Evolutionary conservation across 1,140 invertebrate species (phyloP), one percentile per base, ranked within the genome.

Genomic region (Sitophilus oryzae): DNA sequence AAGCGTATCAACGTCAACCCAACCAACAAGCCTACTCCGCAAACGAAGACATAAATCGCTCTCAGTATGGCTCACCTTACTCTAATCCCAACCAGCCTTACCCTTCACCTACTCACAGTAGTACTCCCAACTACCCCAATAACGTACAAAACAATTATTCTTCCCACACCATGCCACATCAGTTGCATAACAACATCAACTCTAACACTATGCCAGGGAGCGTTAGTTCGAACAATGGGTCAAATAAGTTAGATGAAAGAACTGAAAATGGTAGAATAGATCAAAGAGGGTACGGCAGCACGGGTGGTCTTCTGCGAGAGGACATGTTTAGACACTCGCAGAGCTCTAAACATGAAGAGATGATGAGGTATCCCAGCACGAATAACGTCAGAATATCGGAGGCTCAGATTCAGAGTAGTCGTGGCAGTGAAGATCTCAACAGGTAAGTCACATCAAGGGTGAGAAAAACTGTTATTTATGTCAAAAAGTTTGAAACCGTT

Each of bases 291-390:
- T 57, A 57, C 35, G 43, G 14, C 15, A 51, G 23, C 14, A 11
- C 55, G 30, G 58, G 54, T 14, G 58, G 60, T 21, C 41, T 66
- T 37, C 47, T 64, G 15, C 34, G 64, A 30, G 64, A 66, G 52
- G 65, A 66, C 35, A 50, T 65, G 2, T 58, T 63, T 9, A 60
- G 63, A 38, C 65, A 63, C 36, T 60, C 63, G 2, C 65, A 67
- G 40, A 52, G 47, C 44, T 36, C 56, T 4, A 51, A 65, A 42
- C 66, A 66, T 18, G 67, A 69, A 34, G 67, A 69, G 44, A 61
- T 69, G 37, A 63, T 68, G 62, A 34, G 67, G 16, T 69, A 69
- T 52, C 61, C 64, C 11, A 68, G 66, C 45, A 62, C 56, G 19
- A 66, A 61, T 52, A 69, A 69, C 45, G 56, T 66, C 9, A 42